Evolutionary conservation across 2,888 invertebrate species (phyloP).

Genomic region (Platypus cylindrus): DNA sequence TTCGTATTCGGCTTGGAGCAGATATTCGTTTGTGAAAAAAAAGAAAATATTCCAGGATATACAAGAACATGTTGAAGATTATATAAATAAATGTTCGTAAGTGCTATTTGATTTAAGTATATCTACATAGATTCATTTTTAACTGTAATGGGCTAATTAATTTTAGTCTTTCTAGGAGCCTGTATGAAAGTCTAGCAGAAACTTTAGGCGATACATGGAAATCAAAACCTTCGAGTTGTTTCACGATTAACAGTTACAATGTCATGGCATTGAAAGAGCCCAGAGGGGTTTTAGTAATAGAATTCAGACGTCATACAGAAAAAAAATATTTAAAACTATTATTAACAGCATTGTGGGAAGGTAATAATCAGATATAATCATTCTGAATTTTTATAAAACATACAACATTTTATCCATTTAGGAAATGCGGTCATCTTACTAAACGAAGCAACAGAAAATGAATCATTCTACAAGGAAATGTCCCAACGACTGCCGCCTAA

Average conservation of each 20-base stretch:
- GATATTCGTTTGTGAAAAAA: slow-evolving; percentile 18
- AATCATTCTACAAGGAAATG: slow-evolving; percentile 18
- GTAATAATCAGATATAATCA: background rate
- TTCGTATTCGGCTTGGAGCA: slow-evolving; percentile 33
- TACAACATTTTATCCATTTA: slow-evolving; percentile 12
- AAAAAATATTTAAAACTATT: slow-evolving; percentile 18
- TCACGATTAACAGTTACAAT: slow-evolving; percentile 14
- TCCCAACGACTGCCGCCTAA: slow-evolving; percentile 19
- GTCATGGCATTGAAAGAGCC: slow-evolving; percentile 20
- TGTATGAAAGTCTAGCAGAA: slow-evolving; percentile 16
- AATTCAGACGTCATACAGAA: slow-evolving; percentile 13
- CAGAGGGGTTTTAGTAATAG: slow-evolving; percentile 25
- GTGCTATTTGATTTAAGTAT: slow-evolving; percentile 8
- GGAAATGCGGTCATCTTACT: slow-evolving; percentile 29
- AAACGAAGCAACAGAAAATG: slow-evolving; percentile 10
- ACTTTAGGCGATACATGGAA: slow-evolving; percentile 18
- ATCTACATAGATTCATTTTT: too few species aligned
- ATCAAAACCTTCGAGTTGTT: background rate
- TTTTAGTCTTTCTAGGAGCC: too few species aligned
- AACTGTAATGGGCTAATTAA: too few species aligned
- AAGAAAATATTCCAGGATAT: slow-evolving; percentile 19
- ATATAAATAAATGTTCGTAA: slow-evolving; percentile 11
- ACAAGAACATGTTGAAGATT: slow-evolving; percentile 16
- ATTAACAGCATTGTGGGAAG: slow-evolving; percentile 21
- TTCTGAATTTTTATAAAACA: background rate